Percentiles rank a stretch among this genome's conserved stretches.
phyloP scores from a whole-genome alignment of 1,140 invertebrate genomes.

The Helicorthomorpha holstii region DNA sequence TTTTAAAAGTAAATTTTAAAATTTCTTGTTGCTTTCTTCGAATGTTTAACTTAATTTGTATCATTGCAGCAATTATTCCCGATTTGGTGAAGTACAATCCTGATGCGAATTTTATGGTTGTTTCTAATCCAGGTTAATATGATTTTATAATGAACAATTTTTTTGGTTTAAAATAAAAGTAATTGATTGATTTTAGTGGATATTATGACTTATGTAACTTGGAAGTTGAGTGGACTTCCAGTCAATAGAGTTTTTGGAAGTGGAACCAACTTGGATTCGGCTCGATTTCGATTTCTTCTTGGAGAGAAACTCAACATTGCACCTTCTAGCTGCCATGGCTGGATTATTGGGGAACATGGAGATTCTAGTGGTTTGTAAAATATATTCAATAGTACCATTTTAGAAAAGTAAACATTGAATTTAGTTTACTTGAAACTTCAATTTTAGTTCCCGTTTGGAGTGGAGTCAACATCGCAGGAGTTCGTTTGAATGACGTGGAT shows the following conservation, averaged over 20 bases:
- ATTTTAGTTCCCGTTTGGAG: slow-evolving; percentile 75
- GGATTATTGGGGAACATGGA: slow-evolving; percentile 75
- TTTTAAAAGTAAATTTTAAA: slow-evolving; percentile 45
- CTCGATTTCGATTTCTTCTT: slow-evolving; percentile 70
- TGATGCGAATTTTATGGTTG: slow-evolving; percentile 66
- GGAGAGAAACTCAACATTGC: slow-evolving; percentile 62
- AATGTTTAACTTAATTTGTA: background rate
- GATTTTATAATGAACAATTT: slow-evolving; percentile 7
- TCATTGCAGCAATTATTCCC: slow-evolving; percentile 45
- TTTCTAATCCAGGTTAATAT: slow-evolving; percentile 57
- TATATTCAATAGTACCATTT: slow-evolving; percentile 4
- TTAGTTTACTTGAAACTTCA: too few relatives aligned
- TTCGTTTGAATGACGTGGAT: slow-evolving; percentile 58
- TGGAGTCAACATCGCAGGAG: slow-evolving; percentile 75
- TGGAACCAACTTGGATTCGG: slow-evolving; percentile 79
- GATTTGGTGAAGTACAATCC: slow-evolving; percentile 67
- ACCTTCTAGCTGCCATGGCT: slow-evolving; percentile 66
- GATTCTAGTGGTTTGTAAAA: slow-evolving; percentile 47
- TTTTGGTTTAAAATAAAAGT: background rate
- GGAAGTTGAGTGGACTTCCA: slow-evolving; percentile 76
- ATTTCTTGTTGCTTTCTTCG: background rate
- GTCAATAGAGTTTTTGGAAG: slow-evolving; percentile 72
- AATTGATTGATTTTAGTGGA: slow-evolving; percentile 37
- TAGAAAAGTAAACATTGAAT: background rate
- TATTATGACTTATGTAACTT: slow-evolving; percentile 78